Evolutionary conservation across 2,113 vertebrate species (phyloP).

Genomic region (Serilophus lunatus): DNA sequence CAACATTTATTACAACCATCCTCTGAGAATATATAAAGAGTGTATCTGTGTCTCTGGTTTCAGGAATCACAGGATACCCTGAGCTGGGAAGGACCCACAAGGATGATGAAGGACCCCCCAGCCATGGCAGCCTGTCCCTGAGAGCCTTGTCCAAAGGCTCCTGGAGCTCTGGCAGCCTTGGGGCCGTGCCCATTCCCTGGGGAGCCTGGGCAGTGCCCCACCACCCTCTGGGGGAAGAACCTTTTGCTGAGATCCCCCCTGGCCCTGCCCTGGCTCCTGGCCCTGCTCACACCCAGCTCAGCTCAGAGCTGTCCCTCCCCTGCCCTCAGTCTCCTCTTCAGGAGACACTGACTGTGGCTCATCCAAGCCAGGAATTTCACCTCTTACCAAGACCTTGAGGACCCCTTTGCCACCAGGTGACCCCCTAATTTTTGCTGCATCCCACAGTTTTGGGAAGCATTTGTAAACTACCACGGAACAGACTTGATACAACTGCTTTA

Average conservation of each 20-base stretch:
- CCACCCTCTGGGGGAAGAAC: background rate
- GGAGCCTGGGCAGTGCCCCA: background rate
- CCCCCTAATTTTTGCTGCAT: background rate
- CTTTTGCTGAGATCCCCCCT: background rate
- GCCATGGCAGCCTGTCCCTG: background rate
- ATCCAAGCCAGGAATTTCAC: background rate
- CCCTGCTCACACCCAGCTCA: background rate
- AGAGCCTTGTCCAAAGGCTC: background rate
- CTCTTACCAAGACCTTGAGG: background rate
- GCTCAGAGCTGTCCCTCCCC: background rate
- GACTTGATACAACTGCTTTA: background rate
- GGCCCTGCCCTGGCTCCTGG: background rate
- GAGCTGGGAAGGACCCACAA: background rate
- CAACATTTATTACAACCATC: background rate
- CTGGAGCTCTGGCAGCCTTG: background rate
- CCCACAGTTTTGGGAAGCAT: background rate
- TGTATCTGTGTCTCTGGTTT: background rate
- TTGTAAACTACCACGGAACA: background rate
- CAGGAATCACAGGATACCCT: background rate
- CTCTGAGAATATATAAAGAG: background rate
- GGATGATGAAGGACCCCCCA: background rate
- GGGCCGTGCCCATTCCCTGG: background rate
- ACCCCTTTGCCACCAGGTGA: background rate
- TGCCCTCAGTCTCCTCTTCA: background rate
- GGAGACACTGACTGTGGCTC: fast-evolving